Conservation (phyloP, 2,113 vertebrate species). For the Malurus elegans region DNA sequence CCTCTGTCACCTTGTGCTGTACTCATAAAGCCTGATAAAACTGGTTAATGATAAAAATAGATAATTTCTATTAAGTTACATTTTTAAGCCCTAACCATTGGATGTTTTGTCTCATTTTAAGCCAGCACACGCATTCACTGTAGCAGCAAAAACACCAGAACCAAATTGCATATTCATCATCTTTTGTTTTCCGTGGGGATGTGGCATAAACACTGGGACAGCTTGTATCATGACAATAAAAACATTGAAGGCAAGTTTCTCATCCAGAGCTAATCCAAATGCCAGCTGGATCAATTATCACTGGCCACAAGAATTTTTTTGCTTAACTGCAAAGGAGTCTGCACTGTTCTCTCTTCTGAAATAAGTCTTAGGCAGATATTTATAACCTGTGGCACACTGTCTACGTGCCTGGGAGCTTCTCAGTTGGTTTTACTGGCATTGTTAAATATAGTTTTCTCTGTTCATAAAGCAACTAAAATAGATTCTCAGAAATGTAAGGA, state of each 20-base stretch:
- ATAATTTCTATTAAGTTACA: not conserved
- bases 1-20: not conserved
- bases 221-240: not conserved
- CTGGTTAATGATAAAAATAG: not conserved
- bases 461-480: not conserved
- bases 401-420: not conserved
- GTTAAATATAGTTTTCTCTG: slow-evolving; percentile 4
- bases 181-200: not conserved
- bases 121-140: not conserved
- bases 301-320: not conserved
- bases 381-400: not conserved
- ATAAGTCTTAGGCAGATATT: not conserved
- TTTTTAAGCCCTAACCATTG: not conserved
- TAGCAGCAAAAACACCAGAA: not conserved
- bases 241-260: not conserved
- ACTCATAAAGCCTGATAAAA: not conserved
- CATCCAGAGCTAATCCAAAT: not conserved
- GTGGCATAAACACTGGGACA: not conserved
- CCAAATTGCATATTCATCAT: not conserved
- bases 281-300: not conserved
- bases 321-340: not conserved
- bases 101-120: not conserved
- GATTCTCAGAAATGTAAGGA: not conserved
- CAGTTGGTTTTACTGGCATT: slow-evolving; percentile 3
- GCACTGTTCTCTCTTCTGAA: not conserved